phyloP scores from a whole-genome alignment of 2,888 invertebrate species.

The Pyrrhia umbra region DNA sequence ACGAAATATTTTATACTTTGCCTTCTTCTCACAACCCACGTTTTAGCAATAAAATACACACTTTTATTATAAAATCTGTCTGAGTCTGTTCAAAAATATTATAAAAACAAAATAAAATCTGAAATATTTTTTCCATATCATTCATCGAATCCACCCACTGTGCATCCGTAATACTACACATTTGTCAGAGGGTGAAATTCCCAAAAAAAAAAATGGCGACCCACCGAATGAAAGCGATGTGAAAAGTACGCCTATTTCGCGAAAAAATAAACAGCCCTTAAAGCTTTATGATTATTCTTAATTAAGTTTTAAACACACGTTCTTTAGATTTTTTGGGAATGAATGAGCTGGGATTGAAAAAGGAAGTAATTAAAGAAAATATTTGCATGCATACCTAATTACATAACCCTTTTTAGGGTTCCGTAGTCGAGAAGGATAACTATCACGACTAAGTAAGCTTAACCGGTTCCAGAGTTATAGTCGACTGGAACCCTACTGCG shows the following conservation, averaged over 20 bases:
- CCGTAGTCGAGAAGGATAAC: too few species aligned
- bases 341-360: constrained; percentile 17
- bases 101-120: not conserved
- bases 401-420: too few species aligned
- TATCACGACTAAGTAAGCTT: too few species aligned
- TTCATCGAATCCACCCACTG: constrained; percentile 30
- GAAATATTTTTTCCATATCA: constrained; percentile 1
- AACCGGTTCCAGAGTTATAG: too few species aligned
- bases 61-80: too few species aligned
- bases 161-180: constrained; percentile 65
- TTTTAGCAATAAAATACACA: too few species aligned
- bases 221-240: constrained; percentile 59
- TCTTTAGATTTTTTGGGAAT: constrained; percentile 20
- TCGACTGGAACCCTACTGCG: too few species aligned
- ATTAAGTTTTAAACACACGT: constrained; percentile 27
- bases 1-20: too few species aligned
- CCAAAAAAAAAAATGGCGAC: constrained; percentile 60
- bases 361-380: constrained; percentile 18
- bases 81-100: not conserved
- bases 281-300: constrained; percentile 53
- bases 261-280: constrained; percentile 49
- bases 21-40: too few species aligned
- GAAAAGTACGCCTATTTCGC: constrained; percentile 62
- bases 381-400: too few species aligned
- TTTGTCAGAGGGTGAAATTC: constrained; percentile 67